phyloP scores from a whole-genome alignment of 2,113 vertebrate species.

The Calyptommatus sinebrachiatus region DNA sequence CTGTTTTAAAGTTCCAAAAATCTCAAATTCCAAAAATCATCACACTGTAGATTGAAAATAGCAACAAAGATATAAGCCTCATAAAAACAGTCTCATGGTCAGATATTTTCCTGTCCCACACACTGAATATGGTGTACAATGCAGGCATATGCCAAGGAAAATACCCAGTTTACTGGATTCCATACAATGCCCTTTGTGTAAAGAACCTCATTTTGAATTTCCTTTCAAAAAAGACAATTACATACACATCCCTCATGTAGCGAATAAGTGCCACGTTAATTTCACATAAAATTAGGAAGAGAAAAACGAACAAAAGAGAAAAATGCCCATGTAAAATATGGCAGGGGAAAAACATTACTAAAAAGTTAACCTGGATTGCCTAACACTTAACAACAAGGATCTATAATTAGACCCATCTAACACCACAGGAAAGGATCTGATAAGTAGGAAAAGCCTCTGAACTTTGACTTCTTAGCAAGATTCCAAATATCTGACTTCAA shows the following conservation, averaged over 20 bases:
- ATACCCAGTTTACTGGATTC: background rate
- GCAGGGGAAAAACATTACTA: no score
- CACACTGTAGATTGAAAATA: background rate
- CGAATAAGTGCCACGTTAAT: no score
- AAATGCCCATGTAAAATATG: no score
- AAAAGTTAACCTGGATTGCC: background rate
- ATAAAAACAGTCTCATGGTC: background rate
- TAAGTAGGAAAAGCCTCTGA: conserved; percentile 41
- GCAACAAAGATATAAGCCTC: background rate
- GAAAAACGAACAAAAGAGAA: no score
- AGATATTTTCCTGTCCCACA: background rate
- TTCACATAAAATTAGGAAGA: no score
- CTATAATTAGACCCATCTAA: conserved; percentile 38
- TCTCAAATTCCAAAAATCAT: background rate
- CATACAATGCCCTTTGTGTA: background rate
- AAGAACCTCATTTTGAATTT: background rate
- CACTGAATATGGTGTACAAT: background rate
- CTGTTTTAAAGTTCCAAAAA: background rate
- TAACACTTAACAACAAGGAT: background rate
- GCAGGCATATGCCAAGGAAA: background rate
- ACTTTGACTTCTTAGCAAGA: conserved; percentile 49
- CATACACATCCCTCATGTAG: background rate
- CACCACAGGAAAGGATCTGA: conserved; percentile 31
- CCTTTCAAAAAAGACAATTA: background rate
- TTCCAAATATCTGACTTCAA: conserved; percentile 28